Evolutionary conservation across 2,113 vertebrate genomes (phyloP).

Genomic region (Pseudorhombus dupliciocellatus): DNA sequence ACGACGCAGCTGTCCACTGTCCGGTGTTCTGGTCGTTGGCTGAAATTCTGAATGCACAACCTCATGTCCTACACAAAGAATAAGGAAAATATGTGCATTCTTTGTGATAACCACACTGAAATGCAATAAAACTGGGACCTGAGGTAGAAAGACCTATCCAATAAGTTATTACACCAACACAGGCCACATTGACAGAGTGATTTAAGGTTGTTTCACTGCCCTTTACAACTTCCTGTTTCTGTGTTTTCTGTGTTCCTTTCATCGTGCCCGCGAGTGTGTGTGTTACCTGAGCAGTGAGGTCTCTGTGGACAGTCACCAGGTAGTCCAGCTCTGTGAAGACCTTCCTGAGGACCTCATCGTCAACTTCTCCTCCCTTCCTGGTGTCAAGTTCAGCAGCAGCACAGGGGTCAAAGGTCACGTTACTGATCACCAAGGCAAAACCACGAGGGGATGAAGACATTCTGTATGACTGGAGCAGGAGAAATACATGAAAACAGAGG

Average conservation of each 20-base stretch:
- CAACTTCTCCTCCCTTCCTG: slow-evolving; percentile 92
- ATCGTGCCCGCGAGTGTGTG: background rate
- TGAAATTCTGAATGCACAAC: slow-evolving; percentile 84
- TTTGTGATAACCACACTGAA: background rate
- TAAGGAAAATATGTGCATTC: slow-evolving; percentile 14
- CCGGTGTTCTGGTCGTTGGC: slow-evolving; percentile 78
- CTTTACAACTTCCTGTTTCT: slow-evolving; percentile 1
- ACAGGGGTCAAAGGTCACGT: slow-evolving; percentile 84
- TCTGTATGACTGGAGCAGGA: slow-evolving; percentile 85
- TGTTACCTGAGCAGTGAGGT: slow-evolving; percentile 88
- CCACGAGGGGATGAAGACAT: slow-evolving; percentile 89
- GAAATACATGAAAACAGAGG: background rate
- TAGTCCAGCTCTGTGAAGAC: slow-evolving; percentile 92
- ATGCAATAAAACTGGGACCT: background rate
- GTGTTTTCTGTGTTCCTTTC: too few species aligned
- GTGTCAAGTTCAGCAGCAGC: slow-evolving; percentile 85
- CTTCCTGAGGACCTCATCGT: slow-evolving; percentile 84
- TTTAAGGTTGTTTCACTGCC: background rate
- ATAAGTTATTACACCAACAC: slow-evolving; percentile 2
- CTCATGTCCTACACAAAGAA: slow-evolving; percentile 84
- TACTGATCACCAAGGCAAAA: slow-evolving; percentile 91
- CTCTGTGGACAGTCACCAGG: slow-evolving; percentile 76
- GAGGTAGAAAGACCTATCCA: background rate
- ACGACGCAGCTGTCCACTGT: slow-evolving; percentile 87
- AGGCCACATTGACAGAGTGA: background rate